phyloP scores from a whole-genome alignment of 2,797 vertebrate species.

The Melanotaenia trifasciata region DNA sequence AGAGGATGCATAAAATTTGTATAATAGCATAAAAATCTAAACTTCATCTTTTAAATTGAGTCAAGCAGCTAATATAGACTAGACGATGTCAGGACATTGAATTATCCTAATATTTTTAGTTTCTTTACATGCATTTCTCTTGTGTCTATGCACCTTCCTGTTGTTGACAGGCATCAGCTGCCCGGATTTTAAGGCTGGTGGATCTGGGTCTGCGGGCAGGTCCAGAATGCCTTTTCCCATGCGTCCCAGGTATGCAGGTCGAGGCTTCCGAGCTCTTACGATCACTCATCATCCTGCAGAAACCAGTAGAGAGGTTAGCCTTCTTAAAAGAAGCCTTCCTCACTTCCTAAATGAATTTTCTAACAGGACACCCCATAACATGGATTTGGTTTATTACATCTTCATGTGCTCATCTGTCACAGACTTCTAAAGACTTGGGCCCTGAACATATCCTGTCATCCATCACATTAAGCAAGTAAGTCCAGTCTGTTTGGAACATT shows the following conservation, averaged over 20 bases:
- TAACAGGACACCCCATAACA: fast-evolving
- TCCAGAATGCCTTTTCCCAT: constrained; percentile 62
- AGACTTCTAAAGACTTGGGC: constrained; percentile 71
- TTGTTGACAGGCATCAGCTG: constrained; percentile 79
- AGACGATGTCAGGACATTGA: neutral
- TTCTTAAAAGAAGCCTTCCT: neutral
- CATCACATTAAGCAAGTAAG: constrained; percentile 83
- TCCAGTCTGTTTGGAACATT: constrained; percentile 1
- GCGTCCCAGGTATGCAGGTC: constrained; percentile 53
- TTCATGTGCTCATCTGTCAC: constrained; percentile 47
- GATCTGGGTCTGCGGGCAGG: constrained; percentile 41
- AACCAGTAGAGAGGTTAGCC: constrained; percentile 68
- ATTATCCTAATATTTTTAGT: neutral
- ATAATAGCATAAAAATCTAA: neutral
- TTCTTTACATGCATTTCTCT: neutral
- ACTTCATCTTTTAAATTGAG: too few species aligned
- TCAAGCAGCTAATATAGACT: too few species aligned
- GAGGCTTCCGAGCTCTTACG: constrained; percentile 45
- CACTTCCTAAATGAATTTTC: neutral
- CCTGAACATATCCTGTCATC: constrained; percentile 73
- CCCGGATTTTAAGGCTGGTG: constrained; percentile 67
- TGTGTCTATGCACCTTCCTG: constrained; percentile 48
- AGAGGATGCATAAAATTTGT: neutral
- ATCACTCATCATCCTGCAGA: constrained; percentile 46
- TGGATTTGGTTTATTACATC: neutral